phyloP scores from a whole-genome alignment of 53 echinoderm and acorn worm species.

The Mesocentrotus franciscanus region DNA sequence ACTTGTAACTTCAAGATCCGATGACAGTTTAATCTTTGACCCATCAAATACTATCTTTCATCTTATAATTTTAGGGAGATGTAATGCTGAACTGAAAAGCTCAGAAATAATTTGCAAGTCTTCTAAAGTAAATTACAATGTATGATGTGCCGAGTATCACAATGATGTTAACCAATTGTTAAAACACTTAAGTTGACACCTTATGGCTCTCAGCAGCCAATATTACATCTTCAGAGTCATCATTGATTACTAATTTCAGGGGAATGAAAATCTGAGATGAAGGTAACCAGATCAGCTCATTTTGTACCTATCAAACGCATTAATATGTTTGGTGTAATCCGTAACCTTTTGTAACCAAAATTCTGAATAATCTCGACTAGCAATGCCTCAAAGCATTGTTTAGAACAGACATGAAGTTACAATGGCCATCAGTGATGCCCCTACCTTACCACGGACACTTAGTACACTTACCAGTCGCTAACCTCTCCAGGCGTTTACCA shows the following conservation, averaged over 20 bases:
- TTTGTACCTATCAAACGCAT: no score
- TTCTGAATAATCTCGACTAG: no score
- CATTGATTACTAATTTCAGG: no score
- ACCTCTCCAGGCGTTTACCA: constrained; percentile 93
- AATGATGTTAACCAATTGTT: no score
- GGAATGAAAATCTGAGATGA: no score
- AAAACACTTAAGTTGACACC: no score
- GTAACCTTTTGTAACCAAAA: not conserved
- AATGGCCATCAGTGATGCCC: not conserved
- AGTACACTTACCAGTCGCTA: constrained; percentile 85
- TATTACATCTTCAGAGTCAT: no score
- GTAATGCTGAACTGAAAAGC: not conserved
- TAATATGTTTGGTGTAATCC: no score
- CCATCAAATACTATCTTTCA: not conserved
- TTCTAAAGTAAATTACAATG: no score
- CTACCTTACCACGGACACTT: not conserved
- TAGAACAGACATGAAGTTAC: not conserved
- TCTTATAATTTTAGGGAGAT: not conserved
- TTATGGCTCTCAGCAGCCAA: no score
- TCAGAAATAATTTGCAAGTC: not conserved
- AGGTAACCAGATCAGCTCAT: no score
- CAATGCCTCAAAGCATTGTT: not conserved
- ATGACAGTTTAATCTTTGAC: not conserved
- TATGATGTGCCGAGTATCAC: no score
- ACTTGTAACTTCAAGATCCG: not conserved